Evolutionary conservation across 2,888 invertebrate species (phyloP), one percentile per base, ranked within the genome.

Genomic region (Bedellia somnulentella): DNA sequence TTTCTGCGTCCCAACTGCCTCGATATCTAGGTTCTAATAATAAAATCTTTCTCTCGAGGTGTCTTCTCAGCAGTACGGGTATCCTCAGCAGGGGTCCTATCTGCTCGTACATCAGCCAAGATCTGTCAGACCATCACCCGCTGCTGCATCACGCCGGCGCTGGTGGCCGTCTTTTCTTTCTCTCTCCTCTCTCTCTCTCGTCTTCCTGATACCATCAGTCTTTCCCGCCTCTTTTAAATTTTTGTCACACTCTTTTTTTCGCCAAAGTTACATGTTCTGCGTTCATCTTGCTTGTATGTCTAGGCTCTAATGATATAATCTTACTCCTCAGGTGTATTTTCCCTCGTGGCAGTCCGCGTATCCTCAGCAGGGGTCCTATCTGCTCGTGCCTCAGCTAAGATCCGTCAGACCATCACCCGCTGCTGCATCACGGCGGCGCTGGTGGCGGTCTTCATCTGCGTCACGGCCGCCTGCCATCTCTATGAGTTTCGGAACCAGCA

Each of bases 81-180:
- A 39, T 87, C 87, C 31, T 89, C 90, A 41, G 85, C 86, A 39
- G 89, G 89, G 47, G 86, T 93, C 35, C 89, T 94, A 44, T 89
- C 91, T 0, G 83, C 86, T 30, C 85, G 87, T 42, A 91, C 90
- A 1, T 88, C 88, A 41, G 82, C 86, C 44, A 93, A 93, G 68
- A 91, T 95, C 38, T 83, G 87, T 18, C 85, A 87, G 44, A 92
- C 89, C 24, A 93, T 94, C 37, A 83, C 91, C 3, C 81, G 93
- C 30, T 87, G 94, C 78, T 87, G 89, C 4, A 70, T 90, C 15
- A 92, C 93, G 46, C 86, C 89, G 0, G 66, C 87, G 11, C 78
- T 92, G 28, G 85, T 87, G 8, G 75, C 90, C 14, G 77, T 87
- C 6, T 88, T 92, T n/a, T n/a, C n/a, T n/a, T n/a, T n/a, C n/a